Percentiles rank a stretch among this genome's conserved stretches.
These are phyloP conservation scores for Mylabris phalerata DNA, from an alignment of 1,140 invertebrate genomes.

Conservation along the genomic window DNA sequence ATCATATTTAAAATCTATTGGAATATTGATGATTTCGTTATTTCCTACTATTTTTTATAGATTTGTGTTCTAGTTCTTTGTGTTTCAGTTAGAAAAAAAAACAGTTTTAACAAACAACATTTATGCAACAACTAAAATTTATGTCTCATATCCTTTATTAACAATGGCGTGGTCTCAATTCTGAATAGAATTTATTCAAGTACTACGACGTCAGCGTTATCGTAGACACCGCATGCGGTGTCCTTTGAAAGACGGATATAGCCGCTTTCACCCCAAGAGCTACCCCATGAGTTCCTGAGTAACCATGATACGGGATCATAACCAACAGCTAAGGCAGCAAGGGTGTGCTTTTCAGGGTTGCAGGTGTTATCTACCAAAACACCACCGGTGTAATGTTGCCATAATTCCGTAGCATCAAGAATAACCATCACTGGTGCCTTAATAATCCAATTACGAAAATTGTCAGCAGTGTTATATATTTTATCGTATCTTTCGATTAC, in stretches of 20 bases:
- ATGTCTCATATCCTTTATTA: too few relatives aligned
- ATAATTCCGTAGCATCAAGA: slow-evolving; percentile 81
- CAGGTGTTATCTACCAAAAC: slow-evolving; percentile 33
- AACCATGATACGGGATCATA: slow-evolving; percentile 55
- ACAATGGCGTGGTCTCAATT: too few relatives aligned
- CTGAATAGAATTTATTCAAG: too few relatives aligned
- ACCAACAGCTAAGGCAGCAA: slow-evolving; percentile 74
- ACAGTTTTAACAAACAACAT: too few relatives aligned
- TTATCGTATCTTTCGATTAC: slow-evolving; percentile 37
- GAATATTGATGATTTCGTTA: too few relatives aligned
- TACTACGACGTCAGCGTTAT: too few relatives aligned
- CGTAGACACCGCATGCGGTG: too few relatives aligned
- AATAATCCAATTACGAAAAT: slow-evolving; percentile 63
- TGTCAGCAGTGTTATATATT: slow-evolving; percentile 46
- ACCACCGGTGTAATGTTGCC: slow-evolving; percentile 55
- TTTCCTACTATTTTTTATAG: too few relatives aligned
- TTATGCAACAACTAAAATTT: too few relatives aligned
- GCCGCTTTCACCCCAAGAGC: slow-evolving; percentile 53
- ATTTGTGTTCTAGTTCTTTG: too few relatives aligned
- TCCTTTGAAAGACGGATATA: slow-evolving; percentile 49
- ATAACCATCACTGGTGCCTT: slow-evolving; percentile 71
- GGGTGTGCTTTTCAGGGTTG: slow-evolving; percentile 49
- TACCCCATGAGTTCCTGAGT: slow-evolving; percentile 48
- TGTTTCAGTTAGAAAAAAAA: too few relatives aligned
- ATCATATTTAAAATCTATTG: too few relatives aligned